Evolutionary conservation across 2,113 vertebrate species (phyloP).

Genomic region (Paedocypris sp.): DNA sequence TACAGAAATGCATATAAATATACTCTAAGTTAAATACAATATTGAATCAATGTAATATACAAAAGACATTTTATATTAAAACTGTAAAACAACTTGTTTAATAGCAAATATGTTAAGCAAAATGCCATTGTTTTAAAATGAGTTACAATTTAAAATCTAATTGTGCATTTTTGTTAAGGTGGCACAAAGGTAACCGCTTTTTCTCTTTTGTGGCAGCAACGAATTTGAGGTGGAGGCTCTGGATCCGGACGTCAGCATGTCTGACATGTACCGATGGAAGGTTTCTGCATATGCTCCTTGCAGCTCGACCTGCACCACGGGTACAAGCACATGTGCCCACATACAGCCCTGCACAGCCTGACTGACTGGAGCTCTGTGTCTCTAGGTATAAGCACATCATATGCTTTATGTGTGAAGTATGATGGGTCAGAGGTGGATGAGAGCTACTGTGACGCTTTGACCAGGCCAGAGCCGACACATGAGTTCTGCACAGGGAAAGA

Average conservation of each 20-base stretch:
- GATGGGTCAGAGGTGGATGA: slow-evolving; percentile 77
- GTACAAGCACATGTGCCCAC: slow-evolving; percentile 49
- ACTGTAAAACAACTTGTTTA: too few relatives aligned
- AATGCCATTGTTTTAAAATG: too few relatives aligned
- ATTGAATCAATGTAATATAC: too few relatives aligned
- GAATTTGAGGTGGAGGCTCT: slow-evolving; percentile 66
- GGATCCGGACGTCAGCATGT: slow-evolving; percentile 68
- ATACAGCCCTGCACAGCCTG: neutral
- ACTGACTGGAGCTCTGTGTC: neutral
- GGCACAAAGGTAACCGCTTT: too few relatives aligned
- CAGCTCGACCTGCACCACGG: slow-evolving; percentile 82
- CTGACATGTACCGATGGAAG: slow-evolving; percentile 84
- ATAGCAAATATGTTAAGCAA: too few relatives aligned
- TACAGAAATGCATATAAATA: too few relatives aligned
- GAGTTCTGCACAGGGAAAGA: slow-evolving; percentile 79
- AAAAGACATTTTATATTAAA: too few relatives aligned
- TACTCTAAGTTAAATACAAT: too few relatives aligned
- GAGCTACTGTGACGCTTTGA: slow-evolving; percentile 71
- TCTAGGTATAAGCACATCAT: slow-evolving; percentile 70
- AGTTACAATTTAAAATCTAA: too few relatives aligned
- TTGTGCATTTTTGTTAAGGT: too few relatives aligned
- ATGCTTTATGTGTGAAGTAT: slow-evolving; percentile 70
- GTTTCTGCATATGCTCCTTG: slow-evolving; percentile 81
- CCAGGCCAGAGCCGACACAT: slow-evolving; percentile 72
- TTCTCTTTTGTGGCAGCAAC: slow-evolving; percentile 52